Conservation (phyloP, 64 coral and sea anemone species). For the Trachythela sp. region DNA sequence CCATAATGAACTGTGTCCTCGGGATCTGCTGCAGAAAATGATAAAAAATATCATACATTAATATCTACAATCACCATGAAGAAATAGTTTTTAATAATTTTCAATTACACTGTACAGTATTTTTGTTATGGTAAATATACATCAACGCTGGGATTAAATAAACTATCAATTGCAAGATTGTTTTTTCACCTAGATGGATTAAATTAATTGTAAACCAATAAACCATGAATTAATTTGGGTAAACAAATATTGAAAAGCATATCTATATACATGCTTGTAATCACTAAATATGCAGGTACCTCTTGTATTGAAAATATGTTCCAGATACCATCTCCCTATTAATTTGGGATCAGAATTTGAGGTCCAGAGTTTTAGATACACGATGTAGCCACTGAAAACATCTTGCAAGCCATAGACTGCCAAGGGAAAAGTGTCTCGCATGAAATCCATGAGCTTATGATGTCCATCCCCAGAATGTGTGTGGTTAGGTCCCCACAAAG, state of each 20-base stretch:
- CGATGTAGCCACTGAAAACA: not conserved
- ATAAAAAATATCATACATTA: not conserved
- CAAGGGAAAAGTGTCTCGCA: not conserved
- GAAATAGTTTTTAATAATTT: not conserved
- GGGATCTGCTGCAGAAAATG: not conserved
- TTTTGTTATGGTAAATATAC: not conserved
- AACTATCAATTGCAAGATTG: too few species aligned
- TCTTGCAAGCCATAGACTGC: not conserved
- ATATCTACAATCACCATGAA: not conserved
- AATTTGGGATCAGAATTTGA: not conserved
- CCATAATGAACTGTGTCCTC: constrained; percentile 33
- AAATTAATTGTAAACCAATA: not conserved
- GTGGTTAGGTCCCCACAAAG: not conserved
- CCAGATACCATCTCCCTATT: not conserved
- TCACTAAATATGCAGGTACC: not conserved
- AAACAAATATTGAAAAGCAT: too few species aligned
- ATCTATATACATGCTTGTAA: too few species aligned
- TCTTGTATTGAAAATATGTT: not conserved
- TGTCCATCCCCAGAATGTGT: not conserved
- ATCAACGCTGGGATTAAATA: too few species aligned
- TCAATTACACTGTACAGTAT: not conserved
- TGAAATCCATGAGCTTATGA: not conserved
- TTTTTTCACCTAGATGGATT: too few species aligned
- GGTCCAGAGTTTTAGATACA: not conserved
- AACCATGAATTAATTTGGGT: too few species aligned